phyloP scores from a whole-genome alignment of 2,113 vertebrate species.

The Amphiprion percula region DNA sequence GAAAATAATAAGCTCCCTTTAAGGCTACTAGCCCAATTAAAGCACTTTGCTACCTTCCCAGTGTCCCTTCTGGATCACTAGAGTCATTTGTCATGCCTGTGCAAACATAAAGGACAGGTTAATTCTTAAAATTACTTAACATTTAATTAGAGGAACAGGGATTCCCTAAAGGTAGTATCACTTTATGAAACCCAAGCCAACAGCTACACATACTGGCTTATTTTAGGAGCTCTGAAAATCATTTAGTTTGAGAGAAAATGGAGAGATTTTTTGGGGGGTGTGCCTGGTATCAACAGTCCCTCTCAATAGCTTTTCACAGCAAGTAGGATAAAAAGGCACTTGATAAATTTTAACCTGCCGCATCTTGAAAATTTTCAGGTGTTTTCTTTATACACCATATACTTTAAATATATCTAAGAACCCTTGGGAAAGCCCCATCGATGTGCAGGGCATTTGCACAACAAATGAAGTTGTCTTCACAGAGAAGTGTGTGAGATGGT shows the following conservation, averaged over 20 bases:
- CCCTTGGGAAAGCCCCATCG: conserved; percentile 36
- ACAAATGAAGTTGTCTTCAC: conserved; percentile 35
- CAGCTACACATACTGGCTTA: conserved; percentile 5
- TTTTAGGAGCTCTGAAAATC: neutral
- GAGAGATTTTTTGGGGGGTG: neutral
- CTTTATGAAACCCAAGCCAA: conserved; percentile 29
- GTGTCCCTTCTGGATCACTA: conserved; percentile 35
- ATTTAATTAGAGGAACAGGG: conserved; percentile 37
- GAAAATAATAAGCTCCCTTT: neutral
- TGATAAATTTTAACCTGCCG: conserved; percentile 25
- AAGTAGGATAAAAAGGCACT: conserved; percentile 47
- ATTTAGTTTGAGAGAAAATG: neutral
- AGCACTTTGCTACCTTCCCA: conserved; percentile 47
- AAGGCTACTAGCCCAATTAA: conserved; percentile 60
- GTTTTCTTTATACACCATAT: conserved; percentile 17
- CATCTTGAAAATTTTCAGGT: conserved; percentile 24
- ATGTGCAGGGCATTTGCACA: conserved; percentile 23
- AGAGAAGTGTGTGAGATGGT: neutral
- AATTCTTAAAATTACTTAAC: conserved; percentile 36
- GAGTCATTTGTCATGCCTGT: conserved; percentile 29
- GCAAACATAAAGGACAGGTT: conserved; percentile 46
- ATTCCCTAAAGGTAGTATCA: conserved; percentile 24
- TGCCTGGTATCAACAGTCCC: conserved; percentile 20
- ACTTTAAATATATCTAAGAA: conserved; percentile 52
- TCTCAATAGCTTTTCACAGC: conserved; percentile 13